Conservation (phyloP, 1,140 invertebrate species). For the Eurytemora carolleeae region DNA sequence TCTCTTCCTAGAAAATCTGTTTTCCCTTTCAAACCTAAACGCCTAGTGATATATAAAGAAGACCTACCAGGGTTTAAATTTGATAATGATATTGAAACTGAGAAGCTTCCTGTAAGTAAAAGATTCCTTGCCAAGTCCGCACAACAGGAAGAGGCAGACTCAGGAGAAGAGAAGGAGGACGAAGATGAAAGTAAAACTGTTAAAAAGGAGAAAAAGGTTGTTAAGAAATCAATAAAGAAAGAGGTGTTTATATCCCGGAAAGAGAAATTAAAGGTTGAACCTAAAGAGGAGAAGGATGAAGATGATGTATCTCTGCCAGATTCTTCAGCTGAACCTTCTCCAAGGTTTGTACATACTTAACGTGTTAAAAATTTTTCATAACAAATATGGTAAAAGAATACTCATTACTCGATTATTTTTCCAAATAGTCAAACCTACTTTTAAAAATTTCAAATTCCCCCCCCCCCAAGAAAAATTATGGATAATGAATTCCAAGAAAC, state of each 20-base stretch:
- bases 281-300: not conserved
- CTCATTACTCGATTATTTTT: too few species aligned
- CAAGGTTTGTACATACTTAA: too few species aligned
- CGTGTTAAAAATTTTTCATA: too few species aligned
- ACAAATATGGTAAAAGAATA: too few species aligned
- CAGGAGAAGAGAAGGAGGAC: too few species aligned
- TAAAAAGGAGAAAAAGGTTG: not conserved
- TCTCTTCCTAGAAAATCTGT: not conserved
- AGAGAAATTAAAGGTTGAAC: not conserved
- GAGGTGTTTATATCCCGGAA: not conserved
- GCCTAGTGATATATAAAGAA: not conserved
- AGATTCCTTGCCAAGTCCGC: too few species aligned
- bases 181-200: not conserved
- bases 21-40: not conserved
- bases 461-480: too few species aligned
- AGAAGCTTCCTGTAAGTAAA: not conserved
- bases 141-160: too few species aligned
- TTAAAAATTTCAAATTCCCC: too few species aligned
- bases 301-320: not conserved
- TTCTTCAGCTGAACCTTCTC: too few species aligned
- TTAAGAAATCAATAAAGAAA: not conserved
- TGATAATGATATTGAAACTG: not conserved
- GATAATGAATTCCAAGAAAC: too few species aligned
- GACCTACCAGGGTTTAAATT: not conserved
- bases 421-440: too few species aligned